Conservation (phyloP, 1,140 invertebrate genomes). For the Lepidurus apus region DNA sequence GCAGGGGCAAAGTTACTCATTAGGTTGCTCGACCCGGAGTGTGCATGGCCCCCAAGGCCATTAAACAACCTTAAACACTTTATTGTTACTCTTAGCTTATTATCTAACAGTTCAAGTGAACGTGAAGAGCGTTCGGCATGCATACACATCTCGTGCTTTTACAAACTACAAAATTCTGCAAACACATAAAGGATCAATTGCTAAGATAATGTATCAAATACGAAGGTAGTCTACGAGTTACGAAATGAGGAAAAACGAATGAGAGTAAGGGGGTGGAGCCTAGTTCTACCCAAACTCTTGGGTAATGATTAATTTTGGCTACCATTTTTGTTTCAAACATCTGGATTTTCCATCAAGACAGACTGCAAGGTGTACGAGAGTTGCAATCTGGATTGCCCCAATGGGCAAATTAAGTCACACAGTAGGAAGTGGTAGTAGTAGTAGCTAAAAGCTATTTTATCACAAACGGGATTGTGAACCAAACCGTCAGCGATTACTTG, state of each 20-base stretch:
- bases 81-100: not conserved
- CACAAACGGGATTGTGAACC: not conserved
- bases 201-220: no score
- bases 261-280: no score
- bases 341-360: slow-evolving; percentile 1
- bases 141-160: not conserved
- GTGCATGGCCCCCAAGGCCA: not conserved
- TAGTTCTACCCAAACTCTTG: not conserved
- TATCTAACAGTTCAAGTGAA: not conserved
- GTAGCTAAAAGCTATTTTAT: slow-evolving; percentile 1
- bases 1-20: not conserved
- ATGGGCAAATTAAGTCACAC: not conserved
- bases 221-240: no score
- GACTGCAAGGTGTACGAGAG: not conserved
- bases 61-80: not conserved
- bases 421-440: not conserved
- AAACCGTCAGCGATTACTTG: not conserved
- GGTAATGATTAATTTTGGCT: not conserved
- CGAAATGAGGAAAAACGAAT: no score
- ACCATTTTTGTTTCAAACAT: not conserved
- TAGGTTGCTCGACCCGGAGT: slow-evolving; percentile 1
- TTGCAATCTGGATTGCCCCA: not conserved
- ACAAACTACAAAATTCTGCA: no score
- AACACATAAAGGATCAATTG: no score
- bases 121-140: not conserved